phyloP scores from a whole-genome alignment of 2,888 invertebrate species.

The Spialia ferax region DNA sequence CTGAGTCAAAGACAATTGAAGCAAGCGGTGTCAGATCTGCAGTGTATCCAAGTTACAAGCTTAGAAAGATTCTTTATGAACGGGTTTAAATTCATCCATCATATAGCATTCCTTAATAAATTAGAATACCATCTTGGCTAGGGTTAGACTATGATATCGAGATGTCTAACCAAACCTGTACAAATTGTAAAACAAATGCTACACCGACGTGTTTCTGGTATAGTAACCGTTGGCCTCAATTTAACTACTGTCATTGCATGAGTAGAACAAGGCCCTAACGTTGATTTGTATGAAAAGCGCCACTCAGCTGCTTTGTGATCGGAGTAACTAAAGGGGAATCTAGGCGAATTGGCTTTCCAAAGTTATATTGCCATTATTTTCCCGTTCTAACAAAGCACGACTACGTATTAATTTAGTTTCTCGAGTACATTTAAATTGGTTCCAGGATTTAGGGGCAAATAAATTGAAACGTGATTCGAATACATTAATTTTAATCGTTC shows the following conservation, averaged over 20 bases:
- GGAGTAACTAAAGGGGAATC: conserved; percentile 25
- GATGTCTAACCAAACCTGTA: no score
- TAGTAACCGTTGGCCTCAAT: not conserved
- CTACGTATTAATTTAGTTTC: conserved; percentile 37
- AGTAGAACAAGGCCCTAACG: conserved; percentile 1
- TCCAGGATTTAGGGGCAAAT: conserved; percentile 34
- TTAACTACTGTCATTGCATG: not conserved
- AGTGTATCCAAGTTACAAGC: no score
- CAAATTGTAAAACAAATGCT: not conserved
- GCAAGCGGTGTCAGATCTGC: no score
- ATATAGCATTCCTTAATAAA: no score
- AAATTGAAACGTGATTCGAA: conserved; percentile 37
- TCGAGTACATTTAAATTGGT: conserved; percentile 36
- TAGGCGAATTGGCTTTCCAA: conserved; percentile 28
- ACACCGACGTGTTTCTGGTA: not conserved
- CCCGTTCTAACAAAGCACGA: conserved; percentile 25
- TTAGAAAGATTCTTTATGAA: no score
- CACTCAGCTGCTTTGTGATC: conserved; percentile 29
- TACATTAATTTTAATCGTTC: conserved; percentile 29
- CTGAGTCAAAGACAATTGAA: no score
- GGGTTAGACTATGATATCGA: no score
- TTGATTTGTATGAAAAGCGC: conserved; percentile 28
- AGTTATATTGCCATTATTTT: conserved; percentile 32
- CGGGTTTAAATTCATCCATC: no score
- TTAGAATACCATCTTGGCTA: no score